Evolutionary conservation across 2,797 vertebrate genomes (phyloP).

Genomic region (Danio albolineatus): DNA sequence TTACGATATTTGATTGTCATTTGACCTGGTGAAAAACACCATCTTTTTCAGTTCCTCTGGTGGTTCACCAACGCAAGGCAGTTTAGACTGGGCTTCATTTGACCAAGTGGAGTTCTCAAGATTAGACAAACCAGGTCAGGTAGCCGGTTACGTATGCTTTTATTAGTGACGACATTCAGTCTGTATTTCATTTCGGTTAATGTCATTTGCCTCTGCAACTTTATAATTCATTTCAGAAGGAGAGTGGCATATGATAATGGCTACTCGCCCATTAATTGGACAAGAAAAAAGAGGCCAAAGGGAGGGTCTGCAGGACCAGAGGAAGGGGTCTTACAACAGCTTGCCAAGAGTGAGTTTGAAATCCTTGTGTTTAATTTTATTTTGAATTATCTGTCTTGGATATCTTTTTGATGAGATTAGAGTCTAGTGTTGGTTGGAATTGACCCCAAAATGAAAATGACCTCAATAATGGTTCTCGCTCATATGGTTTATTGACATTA

Average conservation of each 20-base stretch:
- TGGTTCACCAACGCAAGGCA: background rate
- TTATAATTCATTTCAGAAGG: constrained; percentile 39
- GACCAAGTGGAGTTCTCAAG: constrained; percentile 43
- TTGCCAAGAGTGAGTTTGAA: constrained; percentile 57
- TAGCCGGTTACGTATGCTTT: background rate
- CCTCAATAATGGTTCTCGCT: no score
- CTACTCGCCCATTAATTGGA: constrained; percentile 41
- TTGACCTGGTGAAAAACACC: background rate
- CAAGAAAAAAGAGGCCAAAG: constrained; percentile 20
- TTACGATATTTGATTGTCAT: background rate
- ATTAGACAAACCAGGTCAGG: constrained; percentile 41
- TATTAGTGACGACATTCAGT: background rate
- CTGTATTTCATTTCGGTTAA: background rate
- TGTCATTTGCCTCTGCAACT: background rate
- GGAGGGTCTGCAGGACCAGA: constrained; percentile 32
- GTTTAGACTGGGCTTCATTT: constrained; percentile 16
- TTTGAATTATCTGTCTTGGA: background rate
- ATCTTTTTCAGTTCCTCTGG: constrained; percentile 21
- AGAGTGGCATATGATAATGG: constrained; percentile 57
- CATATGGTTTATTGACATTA: no score
- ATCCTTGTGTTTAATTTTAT: constrained; percentile 12
- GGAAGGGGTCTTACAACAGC: constrained; percentile 29
- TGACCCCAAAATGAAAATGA: background rate
- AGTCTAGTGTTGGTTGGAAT: background rate
- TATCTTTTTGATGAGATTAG: background rate